phyloP scores from a whole-genome alignment of 1,140 invertebrate species.

The Grapholita molesta region DNA sequence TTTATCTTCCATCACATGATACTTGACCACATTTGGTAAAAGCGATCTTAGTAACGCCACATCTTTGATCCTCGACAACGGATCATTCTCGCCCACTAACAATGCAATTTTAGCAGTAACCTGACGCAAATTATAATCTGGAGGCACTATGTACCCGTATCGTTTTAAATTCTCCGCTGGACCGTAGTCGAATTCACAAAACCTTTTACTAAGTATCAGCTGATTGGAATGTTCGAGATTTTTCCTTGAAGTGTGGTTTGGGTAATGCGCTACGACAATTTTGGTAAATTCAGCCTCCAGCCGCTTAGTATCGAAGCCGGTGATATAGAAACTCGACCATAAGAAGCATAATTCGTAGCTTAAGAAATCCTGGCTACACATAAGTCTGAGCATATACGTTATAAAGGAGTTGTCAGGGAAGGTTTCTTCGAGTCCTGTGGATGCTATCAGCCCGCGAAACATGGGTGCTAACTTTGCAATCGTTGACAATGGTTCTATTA shows the following conservation, averaged over 20 bases:
- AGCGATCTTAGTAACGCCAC: background rate
- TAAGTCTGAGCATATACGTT: background rate
- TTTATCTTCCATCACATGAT: background rate
- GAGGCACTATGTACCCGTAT: background rate
- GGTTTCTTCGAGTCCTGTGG: background rate
- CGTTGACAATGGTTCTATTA: background rate
- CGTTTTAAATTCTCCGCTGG: background rate
- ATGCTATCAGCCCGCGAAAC: background rate
- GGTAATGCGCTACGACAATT: background rate
- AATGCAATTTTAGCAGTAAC: background rate
- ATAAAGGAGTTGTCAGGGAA: background rate
- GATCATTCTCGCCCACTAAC: background rate
- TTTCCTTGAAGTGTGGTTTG: background rate
- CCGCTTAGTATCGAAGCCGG: background rate
- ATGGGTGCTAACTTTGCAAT: background rate
- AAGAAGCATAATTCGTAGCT: background rate
- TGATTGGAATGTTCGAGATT: background rate
- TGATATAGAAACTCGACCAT: background rate
- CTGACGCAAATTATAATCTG: background rate
- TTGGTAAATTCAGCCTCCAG: background rate
- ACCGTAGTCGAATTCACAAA: constrained; percentile 2
- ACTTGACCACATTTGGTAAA: background rate
- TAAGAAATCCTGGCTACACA: background rate
- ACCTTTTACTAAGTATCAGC: background rate
- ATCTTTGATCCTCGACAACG: background rate